Evolutionary conservation across 2,888 invertebrate species (phyloP).

Genomic region (Euproctis similis): DNA sequence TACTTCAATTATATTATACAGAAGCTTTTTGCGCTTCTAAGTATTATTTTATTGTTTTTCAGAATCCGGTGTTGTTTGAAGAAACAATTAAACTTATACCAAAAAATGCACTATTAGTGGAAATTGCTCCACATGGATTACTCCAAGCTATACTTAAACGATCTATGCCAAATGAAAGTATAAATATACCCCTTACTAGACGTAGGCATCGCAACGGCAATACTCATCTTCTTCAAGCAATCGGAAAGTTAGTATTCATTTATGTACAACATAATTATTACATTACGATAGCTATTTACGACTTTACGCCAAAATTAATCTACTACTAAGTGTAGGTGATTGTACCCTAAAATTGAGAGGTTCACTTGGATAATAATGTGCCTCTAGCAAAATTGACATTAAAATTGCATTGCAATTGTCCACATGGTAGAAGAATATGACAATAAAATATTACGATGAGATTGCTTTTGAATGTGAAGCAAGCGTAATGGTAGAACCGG

Average conservation of each 20-base stretch:
- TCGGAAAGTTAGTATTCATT: conserved; percentile 80
- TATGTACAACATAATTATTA: too few relatives aligned
- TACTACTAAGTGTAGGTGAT: too few relatives aligned
- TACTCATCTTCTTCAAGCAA: conserved; percentile 71
- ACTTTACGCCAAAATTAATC: too few relatives aligned
- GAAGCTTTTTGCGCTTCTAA: neutral
- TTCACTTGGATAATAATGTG: too few relatives aligned
- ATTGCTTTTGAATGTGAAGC: too few relatives aligned
- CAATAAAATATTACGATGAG: too few relatives aligned
- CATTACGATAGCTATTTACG: too few relatives aligned
- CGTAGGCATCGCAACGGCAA: conserved; percentile 78
- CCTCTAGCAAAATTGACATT: too few relatives aligned
- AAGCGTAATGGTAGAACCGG: too few relatives aligned
- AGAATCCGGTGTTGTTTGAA: conserved; percentile 84
- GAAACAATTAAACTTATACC: conserved; percentile 87
- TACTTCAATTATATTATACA: neutral
- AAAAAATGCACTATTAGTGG: conserved; percentile 85
- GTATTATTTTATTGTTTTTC: neutral
- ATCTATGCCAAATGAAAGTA: conserved; percentile 78
- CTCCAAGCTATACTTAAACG: conserved; percentile 89
- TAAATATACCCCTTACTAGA: conserved; percentile 83
- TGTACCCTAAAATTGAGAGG: too few relatives aligned
- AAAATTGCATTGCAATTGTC: too few relatives aligned
- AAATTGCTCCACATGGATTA: conserved; percentile 93
- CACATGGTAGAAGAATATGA: too few relatives aligned